Evolutionary conservation across 2,888 invertebrate species (phyloP).

Genomic region (Drosophila colorata): DNA sequence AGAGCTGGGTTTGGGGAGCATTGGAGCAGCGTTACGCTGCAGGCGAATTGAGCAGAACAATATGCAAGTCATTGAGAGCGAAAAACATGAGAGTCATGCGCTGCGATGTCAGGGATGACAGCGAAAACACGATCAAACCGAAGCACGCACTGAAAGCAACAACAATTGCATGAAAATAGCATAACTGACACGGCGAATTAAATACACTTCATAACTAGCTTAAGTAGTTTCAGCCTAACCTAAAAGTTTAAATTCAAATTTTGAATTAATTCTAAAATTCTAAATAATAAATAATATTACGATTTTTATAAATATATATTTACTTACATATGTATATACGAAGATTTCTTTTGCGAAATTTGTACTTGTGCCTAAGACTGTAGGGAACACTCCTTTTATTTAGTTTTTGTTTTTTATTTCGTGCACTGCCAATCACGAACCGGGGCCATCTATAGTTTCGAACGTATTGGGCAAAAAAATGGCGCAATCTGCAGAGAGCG

Average conservation of each 20-base stretch:
- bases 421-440: slow-evolving; percentile 3
- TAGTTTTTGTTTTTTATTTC: background rate
- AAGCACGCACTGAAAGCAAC: background rate
- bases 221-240: no score
- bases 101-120: slow-evolving; percentile 38
- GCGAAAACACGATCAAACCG: slow-evolving; percentile 7
- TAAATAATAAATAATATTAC: no score
- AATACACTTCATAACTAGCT: no score
- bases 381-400: background rate
- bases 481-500: slow-evolving; percentile 72
- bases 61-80: slow-evolving; percentile 79
- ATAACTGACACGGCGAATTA: background rate
- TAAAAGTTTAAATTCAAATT: no score
- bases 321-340: no score
- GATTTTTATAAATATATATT: no score
- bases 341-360: no score
- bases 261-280: no score
- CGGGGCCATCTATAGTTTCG: slow-evolving; percentile 39
- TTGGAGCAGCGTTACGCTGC: slow-evolving; percentile 70
- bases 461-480: slow-evolving; percentile 60
- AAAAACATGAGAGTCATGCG: slow-evolving; percentile 67
- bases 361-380: no score
- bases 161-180: background rate
- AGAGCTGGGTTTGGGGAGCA: slow-evolving; percentile 60
- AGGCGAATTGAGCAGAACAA: slow-evolving; percentile 72